A percentile compares a stretch with the other conserved stretches of the same genome.
These are phyloP conservation scores for Aphelinus certus DNA, from an alignment of 1,140 invertebrate species.

Conservation along the genomic window DNA sequence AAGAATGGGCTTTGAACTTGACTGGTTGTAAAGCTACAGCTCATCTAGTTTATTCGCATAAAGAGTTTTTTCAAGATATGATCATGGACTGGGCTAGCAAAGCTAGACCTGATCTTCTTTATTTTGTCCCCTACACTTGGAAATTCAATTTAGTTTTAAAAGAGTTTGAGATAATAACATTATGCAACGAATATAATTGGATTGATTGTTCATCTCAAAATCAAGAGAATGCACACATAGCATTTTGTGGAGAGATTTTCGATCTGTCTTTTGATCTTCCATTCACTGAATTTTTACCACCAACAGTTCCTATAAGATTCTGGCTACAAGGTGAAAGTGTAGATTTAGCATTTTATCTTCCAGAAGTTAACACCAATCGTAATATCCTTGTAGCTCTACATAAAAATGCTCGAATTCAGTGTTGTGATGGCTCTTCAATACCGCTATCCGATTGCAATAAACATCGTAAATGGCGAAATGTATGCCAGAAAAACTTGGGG, in stretches of 20 bases:
- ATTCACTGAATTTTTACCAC: conserved; percentile 90
- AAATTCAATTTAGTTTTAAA: conserved; percentile 90
- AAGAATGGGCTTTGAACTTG: conserved; percentile 89
- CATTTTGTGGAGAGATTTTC: conserved; percentile 91
- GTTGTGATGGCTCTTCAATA: conserved; percentile 75
- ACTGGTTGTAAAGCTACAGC: conserved; percentile 94
- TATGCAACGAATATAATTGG: conserved; percentile 99
- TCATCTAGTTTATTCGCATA: conserved; percentile 92
- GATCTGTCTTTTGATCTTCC: conserved; percentile 93
- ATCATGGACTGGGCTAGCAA: conserved; percentile 97
- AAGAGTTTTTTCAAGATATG: conserved; percentile 94
- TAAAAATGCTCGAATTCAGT: conserved; percentile 86
- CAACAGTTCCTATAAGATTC: conserved; percentile 86
- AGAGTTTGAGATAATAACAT: conserved; percentile 94
- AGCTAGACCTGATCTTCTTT: conserved; percentile 87
- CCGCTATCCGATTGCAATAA: conserved; percentile 67
- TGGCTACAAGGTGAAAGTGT: conserved; percentile 95
- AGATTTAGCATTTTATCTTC: conserved; percentile 88
- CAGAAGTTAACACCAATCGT: conserved; percentile 89
- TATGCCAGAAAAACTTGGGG: conserved; percentile 82
- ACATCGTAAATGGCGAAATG: conserved; percentile 86
- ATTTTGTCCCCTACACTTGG: conserved; percentile 98
- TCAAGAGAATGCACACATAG: conserved; percentile 93
- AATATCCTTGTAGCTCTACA: conserved; percentile 86
- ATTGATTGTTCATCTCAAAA: conserved; percentile 96